phyloP scores from a whole-genome alignment of 2,113 vertebrate genomes.

The Parus major region DNA sequence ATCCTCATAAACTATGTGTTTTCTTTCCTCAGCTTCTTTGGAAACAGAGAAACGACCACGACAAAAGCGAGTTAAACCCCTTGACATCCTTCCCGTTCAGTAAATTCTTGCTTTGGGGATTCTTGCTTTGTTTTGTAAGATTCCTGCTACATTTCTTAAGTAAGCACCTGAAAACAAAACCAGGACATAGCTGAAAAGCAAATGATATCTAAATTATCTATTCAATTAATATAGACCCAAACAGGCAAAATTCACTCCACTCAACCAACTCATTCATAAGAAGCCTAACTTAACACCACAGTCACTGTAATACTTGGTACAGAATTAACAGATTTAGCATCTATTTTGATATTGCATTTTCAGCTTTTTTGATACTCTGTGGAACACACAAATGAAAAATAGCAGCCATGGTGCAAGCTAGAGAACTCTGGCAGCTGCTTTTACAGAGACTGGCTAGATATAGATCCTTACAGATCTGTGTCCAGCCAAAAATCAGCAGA shows the following conservation, averaged over 20 bases:
- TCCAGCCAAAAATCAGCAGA: neutral
- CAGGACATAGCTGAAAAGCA: neutral
- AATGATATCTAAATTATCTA: neutral
- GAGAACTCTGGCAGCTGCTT: neutral
- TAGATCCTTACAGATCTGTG: neutral
- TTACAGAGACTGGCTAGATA: neutral
- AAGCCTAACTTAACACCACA: neutral
- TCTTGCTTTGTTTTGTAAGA: neutral
- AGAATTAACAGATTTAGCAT: neutral
- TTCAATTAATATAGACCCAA: neutral
- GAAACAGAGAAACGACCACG: neutral
- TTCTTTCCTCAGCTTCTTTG: slow-evolving; percentile 28
- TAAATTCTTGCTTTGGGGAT: neutral
- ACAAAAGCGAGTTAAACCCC: neutral
- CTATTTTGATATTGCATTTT: neutral
- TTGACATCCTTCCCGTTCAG: neutral
- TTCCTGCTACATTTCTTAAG: neutral
- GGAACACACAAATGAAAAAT: neutral
- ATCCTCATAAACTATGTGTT: neutral
- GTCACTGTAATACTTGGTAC: neutral
- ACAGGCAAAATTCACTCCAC: neutral
- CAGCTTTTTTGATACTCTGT: neutral
- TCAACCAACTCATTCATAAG: neutral
- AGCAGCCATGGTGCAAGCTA: neutral
- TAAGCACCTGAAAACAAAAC: neutral